Conservation (phyloP, 2,797 vertebrate genomes). For the Danio aesculapii region DNA sequence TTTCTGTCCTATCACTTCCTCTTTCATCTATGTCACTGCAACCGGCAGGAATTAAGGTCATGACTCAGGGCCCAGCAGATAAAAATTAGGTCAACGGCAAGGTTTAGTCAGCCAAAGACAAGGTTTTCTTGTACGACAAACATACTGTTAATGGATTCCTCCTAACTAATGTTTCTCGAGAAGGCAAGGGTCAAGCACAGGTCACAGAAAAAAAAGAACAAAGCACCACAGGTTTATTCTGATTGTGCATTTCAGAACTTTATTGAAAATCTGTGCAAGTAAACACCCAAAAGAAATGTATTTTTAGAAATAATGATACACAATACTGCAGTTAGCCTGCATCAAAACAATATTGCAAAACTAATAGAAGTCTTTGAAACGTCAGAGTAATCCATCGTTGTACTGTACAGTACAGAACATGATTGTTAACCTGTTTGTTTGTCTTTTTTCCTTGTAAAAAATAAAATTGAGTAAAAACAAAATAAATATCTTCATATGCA, state of each 20-base stretch:
- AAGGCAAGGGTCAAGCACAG: background rate
- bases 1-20: constrained; percentile 53
- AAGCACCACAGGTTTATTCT: constrained; percentile 37
- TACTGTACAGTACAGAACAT: constrained; percentile 55
- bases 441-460: constrained; percentile 51
- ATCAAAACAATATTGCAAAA: constrained; percentile 57
- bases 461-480: constrained; percentile 55
- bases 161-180: background rate
- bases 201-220: background rate
- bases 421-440: constrained; percentile 53
- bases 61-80: constrained; percentile 45
- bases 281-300: constrained; percentile 67
- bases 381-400: constrained; percentile 42
- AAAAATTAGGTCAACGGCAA: constrained; percentile 56
- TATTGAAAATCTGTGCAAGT: constrained; percentile 74
- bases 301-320: constrained; percentile 61
- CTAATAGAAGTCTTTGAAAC: constrained; percentile 48
- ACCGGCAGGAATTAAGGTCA: constrained; percentile 64
- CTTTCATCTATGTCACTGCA: constrained; percentile 53
- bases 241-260: constrained; percentile 70
- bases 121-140: constrained; percentile 19
- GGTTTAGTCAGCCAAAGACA: constrained; percentile 33
- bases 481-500: constrained; percentile 66
- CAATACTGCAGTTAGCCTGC: constrained; percentile 58
- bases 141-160: background rate